phyloP scores from a whole-genome alignment of 1,140 invertebrate species.

The Pomacea maculata region DNA sequence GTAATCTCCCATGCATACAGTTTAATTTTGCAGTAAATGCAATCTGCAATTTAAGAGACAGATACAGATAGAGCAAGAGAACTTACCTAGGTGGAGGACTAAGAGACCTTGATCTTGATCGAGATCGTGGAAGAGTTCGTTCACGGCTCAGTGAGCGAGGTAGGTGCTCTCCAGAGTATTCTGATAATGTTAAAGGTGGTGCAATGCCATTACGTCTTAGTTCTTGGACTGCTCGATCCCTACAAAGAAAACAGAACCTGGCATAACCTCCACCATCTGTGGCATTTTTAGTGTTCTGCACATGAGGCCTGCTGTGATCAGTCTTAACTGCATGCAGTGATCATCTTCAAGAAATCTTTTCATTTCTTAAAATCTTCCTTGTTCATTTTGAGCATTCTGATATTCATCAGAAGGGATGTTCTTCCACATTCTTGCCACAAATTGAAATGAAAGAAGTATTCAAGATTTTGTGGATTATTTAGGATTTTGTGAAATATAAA shows the following conservation, averaged over 20 bases:
- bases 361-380: slow-evolving; percentile 5
- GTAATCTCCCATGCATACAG: not conserved
- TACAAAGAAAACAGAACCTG: slow-evolving; percentile 24
- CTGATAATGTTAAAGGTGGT: slow-evolving; percentile 53
- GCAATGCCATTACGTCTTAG: slow-evolving; percentile 52
- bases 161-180: slow-evolving; percentile 41
- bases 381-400: no score
- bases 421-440: no score
- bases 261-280: not conserved
- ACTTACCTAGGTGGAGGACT: slow-evolving; percentile 17
- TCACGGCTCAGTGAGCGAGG: slow-evolving; percentile 13
- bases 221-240: slow-evolving; percentile 57
- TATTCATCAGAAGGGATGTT: not conserved
- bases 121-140: slow-evolving; percentile 4
- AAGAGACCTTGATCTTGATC: slow-evolving; percentile 26
- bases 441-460: no score
- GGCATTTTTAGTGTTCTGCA: slow-evolving; percentile 8
- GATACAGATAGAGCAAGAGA: not conserved
- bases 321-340: slow-evolving; percentile 11
- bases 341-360: slow-evolving; percentile 23
- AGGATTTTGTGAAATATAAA: no score
- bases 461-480: not conserved
- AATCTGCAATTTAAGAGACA: not conserved
- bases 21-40: not conserved
- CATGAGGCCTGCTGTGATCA: slow-evolving; percentile 9